A percentile compares a stretch with the other conserved stretches of the same genome.
phyloP scores from a whole-genome alignment of 2,113 vertebrate species.

The Mohoua ochrocephala region DNA sequence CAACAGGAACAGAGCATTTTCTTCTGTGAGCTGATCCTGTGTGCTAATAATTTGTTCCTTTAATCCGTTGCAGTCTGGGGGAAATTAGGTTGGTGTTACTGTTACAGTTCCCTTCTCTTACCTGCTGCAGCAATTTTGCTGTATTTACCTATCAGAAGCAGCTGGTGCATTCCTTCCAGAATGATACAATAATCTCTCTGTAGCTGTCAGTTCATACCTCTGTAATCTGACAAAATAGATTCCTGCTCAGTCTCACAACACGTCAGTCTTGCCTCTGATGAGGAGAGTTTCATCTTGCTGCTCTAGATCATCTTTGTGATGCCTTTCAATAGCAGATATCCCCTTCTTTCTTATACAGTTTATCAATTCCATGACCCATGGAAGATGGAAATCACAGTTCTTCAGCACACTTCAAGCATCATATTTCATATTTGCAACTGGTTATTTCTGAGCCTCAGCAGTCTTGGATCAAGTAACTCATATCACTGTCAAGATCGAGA shows the following conservation, averaged over 20 bases:
- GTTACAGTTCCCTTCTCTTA: neutral
- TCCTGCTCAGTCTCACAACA: neutral
- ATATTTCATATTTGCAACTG: neutral
- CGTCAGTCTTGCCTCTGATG: neutral
- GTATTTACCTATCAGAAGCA: neutral
- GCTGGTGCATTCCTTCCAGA: neutral
- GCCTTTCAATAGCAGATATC: neutral
- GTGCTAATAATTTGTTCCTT: neutral
- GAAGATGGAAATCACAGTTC: neutral
- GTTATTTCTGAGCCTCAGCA: neutral
- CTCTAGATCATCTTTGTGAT: neutral
- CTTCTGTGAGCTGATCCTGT: neutral
- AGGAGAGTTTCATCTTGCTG: neutral
- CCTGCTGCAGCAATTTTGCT: neutral
- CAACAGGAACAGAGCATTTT: neutral
- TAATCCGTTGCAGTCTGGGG: neutral
- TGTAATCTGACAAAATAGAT: constrained; percentile 16
- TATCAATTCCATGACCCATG: neutral
- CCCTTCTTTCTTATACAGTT: neutral
- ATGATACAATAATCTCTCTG: neutral
- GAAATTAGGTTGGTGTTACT: neutral
- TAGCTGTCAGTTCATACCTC: constrained; percentile 6
- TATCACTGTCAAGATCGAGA: neutral
- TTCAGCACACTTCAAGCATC: neutral
- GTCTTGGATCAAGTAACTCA: neutral